Evolutionary conservation across 2,797 vertebrate genomes (phyloP).

Genomic region (Buphagus erythrorhynchus): DNA sequence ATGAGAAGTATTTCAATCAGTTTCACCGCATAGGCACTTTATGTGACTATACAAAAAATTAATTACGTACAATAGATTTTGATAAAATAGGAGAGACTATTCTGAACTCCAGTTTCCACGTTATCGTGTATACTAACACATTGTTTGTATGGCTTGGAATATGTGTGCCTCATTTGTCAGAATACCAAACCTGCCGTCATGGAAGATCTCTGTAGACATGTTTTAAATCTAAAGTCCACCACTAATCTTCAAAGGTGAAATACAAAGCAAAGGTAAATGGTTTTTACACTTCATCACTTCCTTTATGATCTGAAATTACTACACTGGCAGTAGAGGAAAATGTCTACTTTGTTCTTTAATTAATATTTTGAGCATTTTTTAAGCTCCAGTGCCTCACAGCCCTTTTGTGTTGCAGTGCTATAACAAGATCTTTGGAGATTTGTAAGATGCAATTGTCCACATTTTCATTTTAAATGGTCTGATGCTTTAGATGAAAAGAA

Average conservation of each 20-base stretch:
- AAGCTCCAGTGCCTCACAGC: neutral
- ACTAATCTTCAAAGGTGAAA: neutral
- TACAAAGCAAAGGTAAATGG: neutral
- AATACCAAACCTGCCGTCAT: neutral
- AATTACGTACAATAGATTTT: neutral
- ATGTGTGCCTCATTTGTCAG: neutral
- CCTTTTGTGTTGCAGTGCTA: neutral
- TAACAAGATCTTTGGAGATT: neutral
- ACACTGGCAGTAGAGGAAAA: neutral
- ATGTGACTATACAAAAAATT: neutral
- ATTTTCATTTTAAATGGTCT: neutral
- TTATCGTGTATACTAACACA: neutral
- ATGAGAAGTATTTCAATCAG: neutral
- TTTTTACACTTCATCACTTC: neutral
- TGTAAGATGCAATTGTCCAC: neutral
- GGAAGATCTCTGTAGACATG: neutral
- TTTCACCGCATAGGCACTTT: neutral
- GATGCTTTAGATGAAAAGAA: neutral
- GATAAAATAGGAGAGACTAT: neutral
- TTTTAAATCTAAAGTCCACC: neutral
- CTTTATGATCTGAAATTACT: neutral
- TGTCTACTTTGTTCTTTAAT: neutral
- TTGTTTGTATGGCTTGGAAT: neutral
- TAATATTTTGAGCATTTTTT: neutral
- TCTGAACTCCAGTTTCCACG: neutral